A percentile compares a stretch with the other conserved stretches of the same genome.
phyloP scores from a whole-genome alignment of 2,888 invertebrate genomes.

The Lissonota sp. region DNA sequence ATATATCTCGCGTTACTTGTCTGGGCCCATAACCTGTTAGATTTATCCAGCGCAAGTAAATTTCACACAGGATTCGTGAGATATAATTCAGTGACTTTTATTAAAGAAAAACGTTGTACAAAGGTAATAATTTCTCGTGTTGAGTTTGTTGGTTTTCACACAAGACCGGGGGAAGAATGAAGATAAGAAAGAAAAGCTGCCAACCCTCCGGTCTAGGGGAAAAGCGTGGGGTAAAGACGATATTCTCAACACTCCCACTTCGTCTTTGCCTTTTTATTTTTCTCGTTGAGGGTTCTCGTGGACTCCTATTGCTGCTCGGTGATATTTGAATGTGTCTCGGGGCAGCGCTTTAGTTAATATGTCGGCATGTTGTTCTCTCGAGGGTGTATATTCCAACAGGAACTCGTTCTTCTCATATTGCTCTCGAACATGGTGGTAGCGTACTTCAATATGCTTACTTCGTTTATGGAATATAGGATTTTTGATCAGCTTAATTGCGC shows the following conservation, averaged over 20 bases:
- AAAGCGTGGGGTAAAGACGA: not conserved
- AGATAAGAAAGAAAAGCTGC: not conserved
- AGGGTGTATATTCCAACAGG: not conserved
- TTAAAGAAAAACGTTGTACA: not conserved
- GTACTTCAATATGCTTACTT: slow-evolving; percentile 1
- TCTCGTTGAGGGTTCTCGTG: slow-evolving; percentile 1
- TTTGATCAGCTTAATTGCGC: not conserved
- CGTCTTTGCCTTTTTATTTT: slow-evolving; percentile 1
- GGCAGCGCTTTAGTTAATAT: not conserved
- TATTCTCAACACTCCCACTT: not conserved
- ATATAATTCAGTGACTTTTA: not conserved
- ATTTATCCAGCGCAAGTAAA: not conserved
- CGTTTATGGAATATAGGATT: not conserved
- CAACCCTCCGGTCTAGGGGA: not conserved
- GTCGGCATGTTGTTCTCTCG: not conserved
- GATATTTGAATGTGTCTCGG: too few relatives aligned
- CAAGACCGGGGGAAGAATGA: not conserved
- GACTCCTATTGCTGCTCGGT: not conserved
- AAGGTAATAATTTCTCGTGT: not conserved
- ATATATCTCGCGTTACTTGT: not conserved
- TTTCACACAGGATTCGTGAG: not conserved
- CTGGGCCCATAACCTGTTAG: slow-evolving; percentile 34
- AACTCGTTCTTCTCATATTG: not conserved
- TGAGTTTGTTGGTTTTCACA: not conserved
- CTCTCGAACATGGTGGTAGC: not conserved